Conservation (phyloP, 2,797 vertebrate genomes). For the Fistularia commersonii region DNA sequence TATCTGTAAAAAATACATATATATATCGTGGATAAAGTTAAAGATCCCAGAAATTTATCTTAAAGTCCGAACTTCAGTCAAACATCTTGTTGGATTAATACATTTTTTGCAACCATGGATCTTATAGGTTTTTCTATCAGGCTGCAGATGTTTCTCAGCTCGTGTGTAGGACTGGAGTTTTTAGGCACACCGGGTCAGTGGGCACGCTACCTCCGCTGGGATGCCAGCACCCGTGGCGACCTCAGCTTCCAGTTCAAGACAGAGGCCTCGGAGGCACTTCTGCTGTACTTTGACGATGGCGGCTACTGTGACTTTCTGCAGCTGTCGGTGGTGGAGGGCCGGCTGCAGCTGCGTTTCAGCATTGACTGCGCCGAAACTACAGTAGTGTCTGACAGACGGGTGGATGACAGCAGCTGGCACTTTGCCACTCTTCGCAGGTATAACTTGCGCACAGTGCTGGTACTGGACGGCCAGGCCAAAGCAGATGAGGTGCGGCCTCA, state of each 20-base stretch:
- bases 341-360: constrained; percentile 89
- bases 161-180: constrained; percentile 91
- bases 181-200: constrained; percentile 91
- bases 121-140: constrained; percentile 83
- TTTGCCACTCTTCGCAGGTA: constrained; percentile 86
- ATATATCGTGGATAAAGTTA: constrained; percentile 53
- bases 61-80: constrained; percentile 41
- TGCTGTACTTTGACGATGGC: constrained; percentile 95
- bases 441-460: constrained; percentile 83
- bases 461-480: constrained; percentile 86
- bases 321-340: constrained; percentile 86
- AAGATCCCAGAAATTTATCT: constrained; percentile 50
- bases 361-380: constrained; percentile 92
- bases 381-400: constrained; percentile 80
- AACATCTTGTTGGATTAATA: constrained; percentile 61
- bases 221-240: constrained; percentile 93
- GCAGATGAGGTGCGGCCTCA: constrained; percentile 85
- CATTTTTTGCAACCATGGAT: constrained; percentile 70
- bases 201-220: constrained; percentile 98
- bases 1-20: constrained; percentile 17
- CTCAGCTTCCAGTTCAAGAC: constrained; percentile 97
- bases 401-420: constrained; percentile 92
- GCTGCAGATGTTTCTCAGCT: constrained; percentile 86
- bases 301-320: constrained; percentile 98
- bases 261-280: constrained; percentile 85